Conservation (phyloP, 2,888 invertebrate genomes). For the Podabrus alpinus region DNA sequence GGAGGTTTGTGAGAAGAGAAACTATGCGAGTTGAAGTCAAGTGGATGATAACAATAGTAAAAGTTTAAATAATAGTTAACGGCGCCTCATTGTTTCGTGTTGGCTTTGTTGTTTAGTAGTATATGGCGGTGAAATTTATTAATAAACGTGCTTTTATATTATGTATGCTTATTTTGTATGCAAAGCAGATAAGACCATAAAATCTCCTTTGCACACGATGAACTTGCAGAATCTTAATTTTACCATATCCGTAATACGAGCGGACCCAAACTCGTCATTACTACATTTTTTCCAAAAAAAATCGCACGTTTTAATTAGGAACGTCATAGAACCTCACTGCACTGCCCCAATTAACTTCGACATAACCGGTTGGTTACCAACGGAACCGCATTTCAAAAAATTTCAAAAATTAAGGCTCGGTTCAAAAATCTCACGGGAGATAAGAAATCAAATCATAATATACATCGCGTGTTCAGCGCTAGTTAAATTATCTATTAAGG, state of each 20-base stretch:
- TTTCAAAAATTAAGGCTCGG: neutral
- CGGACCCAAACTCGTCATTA: neutral
- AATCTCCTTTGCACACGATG: neutral
- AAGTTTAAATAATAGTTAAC: constrained; percentile 8
- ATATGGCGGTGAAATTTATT: constrained; percentile 9
- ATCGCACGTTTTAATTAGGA: neutral
- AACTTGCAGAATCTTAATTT: constrained; percentile 14
- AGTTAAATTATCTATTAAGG: neutral
- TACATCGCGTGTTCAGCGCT: neutral
- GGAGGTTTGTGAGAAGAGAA: constrained; percentile 8
- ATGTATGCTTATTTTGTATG: constrained; percentile 7
- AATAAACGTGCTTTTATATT: constrained; percentile 12
- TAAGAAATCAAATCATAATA: neutral
- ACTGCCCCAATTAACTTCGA: constrained; percentile 1
- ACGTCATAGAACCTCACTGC: neutral
- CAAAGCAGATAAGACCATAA: constrained; percentile 3
- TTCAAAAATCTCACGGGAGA: neutral
- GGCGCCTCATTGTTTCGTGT: constrained; percentile 10
- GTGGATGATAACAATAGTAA: constrained; percentile 7
- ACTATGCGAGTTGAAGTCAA: constrained; percentile 1
- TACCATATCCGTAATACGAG: neutral
- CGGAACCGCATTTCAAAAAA: neutral
- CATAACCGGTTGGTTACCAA: neutral
- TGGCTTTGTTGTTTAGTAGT: neutral
- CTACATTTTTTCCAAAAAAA: neutral